These are phyloP conservation scores for Rhabdornis inornatus DNA, from an alignment of 2,113 vertebrate genomes.

Conservation along the genomic window DNA sequence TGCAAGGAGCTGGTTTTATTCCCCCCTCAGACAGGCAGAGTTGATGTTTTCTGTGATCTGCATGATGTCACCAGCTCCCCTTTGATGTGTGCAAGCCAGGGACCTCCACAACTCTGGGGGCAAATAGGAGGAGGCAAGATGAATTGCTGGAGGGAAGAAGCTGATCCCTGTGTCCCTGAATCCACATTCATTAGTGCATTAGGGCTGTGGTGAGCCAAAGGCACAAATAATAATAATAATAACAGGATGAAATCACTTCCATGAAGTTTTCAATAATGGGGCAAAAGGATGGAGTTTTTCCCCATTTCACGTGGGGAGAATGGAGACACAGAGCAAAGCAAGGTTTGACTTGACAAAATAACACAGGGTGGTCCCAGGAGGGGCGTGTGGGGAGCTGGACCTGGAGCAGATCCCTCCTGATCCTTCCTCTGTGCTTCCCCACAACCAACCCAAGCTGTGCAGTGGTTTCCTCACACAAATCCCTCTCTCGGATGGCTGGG, in stretches of 20 bases:
- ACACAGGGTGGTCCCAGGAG: background rate
- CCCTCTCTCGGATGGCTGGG: background rate
- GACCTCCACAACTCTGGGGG: background rate
- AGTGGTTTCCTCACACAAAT: background rate
- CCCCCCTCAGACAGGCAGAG: background rate
- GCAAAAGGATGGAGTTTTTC: background rate
- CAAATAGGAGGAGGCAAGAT: background rate
- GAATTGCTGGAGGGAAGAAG: background rate
- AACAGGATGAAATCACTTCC: background rate
- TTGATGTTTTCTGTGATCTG: constrained; percentile 18
- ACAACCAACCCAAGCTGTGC: background rate
- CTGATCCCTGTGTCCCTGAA: background rate
- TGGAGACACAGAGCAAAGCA: background rate
- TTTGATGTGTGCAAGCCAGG: constrained; percentile 11
- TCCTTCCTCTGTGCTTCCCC: background rate
- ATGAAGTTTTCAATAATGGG: background rate
- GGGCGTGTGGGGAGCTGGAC: background rate
- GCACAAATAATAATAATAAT: background rate
- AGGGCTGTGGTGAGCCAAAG: background rate
- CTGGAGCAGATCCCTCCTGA: background rate
- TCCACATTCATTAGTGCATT: background rate
- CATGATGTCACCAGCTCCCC: constrained; percentile 12
- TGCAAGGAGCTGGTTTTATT: background rate
- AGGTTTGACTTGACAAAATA: background rate
- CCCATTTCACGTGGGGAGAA: background rate